These are phyloP conservation scores for Salpingus planirostris DNA, from an alignment of 2,888 invertebrate genomes.

Conservation along the genomic window DNA sequence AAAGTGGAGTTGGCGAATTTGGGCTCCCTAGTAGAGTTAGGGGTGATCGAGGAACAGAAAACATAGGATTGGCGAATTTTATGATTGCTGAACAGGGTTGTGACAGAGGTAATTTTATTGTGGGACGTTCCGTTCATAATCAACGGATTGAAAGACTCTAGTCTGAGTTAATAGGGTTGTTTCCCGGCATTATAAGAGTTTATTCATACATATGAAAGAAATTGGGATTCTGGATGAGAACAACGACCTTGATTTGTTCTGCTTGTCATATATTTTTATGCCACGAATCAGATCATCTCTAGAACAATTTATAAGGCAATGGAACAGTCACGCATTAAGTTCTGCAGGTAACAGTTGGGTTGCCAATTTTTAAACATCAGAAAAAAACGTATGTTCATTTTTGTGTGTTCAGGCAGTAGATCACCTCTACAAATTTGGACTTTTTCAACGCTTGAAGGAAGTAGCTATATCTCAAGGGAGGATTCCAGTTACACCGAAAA, in stretches of 20 bases:
- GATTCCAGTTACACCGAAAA: slow-evolving; percentile 7
- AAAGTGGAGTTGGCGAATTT: slow-evolving; percentile 8
- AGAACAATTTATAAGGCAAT: slow-evolving; percentile 10
- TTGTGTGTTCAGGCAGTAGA: too few species aligned
- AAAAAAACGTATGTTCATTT: too few species aligned
- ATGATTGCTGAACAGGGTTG: slow-evolving; percentile 9
- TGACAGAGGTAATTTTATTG: slow-evolving; percentile 14
- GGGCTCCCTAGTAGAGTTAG: slow-evolving; percentile 12
- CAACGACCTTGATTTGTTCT: slow-evolving; percentile 10
- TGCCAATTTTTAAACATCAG: too few species aligned
- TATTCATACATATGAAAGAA: slow-evolving; percentile 11
- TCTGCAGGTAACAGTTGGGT: slow-evolving; percentile 8
- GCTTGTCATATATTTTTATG: slow-evolving; percentile 7
- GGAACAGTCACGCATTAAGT: slow-evolving; percentile 12
- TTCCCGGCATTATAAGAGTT: slow-evolving; percentile 7
- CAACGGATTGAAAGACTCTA: slow-evolving; percentile 12
- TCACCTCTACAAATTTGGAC: slow-evolving; percentile 12
- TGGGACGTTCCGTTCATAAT: slow-evolving; percentile 13
- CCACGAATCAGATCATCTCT: slow-evolving; percentile 8
- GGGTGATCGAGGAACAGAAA: slow-evolving; percentile 13
- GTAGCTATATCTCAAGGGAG: slow-evolving; percentile 1
- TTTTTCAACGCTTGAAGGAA: slow-evolving; percentile 4
- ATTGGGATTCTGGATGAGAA: slow-evolving; percentile 7
- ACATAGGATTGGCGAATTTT: slow-evolving; percentile 11
- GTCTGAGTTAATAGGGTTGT: slow-evolving; percentile 13